Percentiles rank a stretch among this genome's conserved stretches.
Conservation (phyloP, 2,113 vertebrate genomes). For the Plotosus lineatus region DNA sequence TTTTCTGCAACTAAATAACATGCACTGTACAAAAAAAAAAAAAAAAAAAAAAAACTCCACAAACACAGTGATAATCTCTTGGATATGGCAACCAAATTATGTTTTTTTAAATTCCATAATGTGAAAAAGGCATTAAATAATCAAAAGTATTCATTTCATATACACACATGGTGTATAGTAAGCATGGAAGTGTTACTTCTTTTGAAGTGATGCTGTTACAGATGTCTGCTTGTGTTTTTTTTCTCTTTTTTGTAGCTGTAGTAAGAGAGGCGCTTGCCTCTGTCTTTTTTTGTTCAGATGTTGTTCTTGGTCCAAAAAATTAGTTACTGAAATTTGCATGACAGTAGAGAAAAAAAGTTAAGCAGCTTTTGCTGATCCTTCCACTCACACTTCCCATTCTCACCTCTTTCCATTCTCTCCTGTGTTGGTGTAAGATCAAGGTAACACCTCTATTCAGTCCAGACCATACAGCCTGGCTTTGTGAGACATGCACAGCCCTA, state of each 20-base stretch:
- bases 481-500: slow-evolving; percentile 40
- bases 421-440: slow-evolving; percentile 45
- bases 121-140: neutral
- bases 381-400: slow-evolving; percentile 45
- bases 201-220: slow-evolving; percentile 19
- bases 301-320: slow-evolving; percentile 28
- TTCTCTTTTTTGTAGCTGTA: slow-evolving; percentile 11
- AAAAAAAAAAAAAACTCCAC: no score
- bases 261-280: slow-evolving; percentile 18
- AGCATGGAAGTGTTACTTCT: slow-evolving; percentile 28
- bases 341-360: slow-evolving; percentile 35
- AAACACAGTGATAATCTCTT: neutral
- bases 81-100: neutral
- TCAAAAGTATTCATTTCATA: neutral
- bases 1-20: neutral
- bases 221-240: slow-evolving; percentile 8
- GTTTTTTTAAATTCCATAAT: neutral
- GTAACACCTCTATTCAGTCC: slow-evolving; percentile 47
- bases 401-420: slow-evolving; percentile 32
- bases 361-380: slow-evolving; percentile 21
- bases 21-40: neutral
- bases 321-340: slow-evolving; percentile 49
- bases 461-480: slow-evolving; percentile 29
- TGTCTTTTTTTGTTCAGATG: slow-evolving; percentile 28
- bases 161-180: neutral